Evolutionary conservation across 2,113 vertebrate species (phyloP).

Genomic region (Lamprologus ornatipinnis): DNA sequence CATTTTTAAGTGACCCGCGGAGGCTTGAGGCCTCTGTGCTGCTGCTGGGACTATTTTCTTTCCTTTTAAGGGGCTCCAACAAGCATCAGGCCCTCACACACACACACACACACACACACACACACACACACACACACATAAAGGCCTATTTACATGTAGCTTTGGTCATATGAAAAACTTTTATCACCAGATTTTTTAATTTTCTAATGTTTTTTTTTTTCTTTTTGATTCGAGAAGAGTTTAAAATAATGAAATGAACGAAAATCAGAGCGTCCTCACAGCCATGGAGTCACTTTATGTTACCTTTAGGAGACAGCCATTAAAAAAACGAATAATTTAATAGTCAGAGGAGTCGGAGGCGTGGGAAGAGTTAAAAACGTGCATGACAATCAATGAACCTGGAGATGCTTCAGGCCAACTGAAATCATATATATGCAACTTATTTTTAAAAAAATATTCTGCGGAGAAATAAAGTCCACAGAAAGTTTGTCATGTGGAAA

Average conservation of each 20-base stretch:
- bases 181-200: not conserved
- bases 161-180: not conserved
- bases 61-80: not conserved
- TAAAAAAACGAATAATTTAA: not conserved
- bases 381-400: not conserved
- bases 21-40: not conserved
- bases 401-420: not conserved
- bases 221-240: not conserved
- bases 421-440: not conserved
- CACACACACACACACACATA: not conserved
- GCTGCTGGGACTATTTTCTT: not conserved
- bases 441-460: not conserved
- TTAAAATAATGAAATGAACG: not conserved
- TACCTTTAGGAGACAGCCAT: not conserved
- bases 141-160: not conserved
- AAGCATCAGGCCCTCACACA: not conserved
- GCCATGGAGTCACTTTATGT: not conserved
- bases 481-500: not conserved
- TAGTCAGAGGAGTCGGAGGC: not conserved
- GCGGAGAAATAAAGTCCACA: not conserved
- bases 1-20: not conserved
- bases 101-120: not conserved
- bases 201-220: not conserved
- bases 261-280: not conserved
- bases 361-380: not conserved